phyloP scores from a whole-genome alignment of 2,888 invertebrate species.

The Dione vanillae region DNA sequence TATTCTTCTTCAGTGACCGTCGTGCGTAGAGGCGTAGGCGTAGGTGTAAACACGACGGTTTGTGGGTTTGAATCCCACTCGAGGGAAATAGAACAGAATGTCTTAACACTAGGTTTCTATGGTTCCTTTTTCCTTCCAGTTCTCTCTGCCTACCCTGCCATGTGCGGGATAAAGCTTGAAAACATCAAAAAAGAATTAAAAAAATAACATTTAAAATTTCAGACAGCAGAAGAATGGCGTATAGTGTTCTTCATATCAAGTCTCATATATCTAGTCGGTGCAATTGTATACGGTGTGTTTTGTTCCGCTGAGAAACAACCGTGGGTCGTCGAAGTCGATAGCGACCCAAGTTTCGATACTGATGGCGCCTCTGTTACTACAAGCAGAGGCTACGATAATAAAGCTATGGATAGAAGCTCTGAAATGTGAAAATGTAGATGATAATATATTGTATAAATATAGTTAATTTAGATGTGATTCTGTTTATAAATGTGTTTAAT shows the following conservation, averaged over 20 bases:
- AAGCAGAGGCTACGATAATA: constrained; percentile 69
- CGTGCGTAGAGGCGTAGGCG: no score
- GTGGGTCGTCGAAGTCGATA: constrained; percentile 87
- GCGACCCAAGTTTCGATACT: constrained; percentile 73
- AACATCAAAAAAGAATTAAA: no score
- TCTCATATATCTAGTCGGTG: constrained; percentile 92
- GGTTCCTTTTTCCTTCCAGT: no score
- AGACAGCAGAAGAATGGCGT: constrained; percentile 92
- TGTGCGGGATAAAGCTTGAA: no score
- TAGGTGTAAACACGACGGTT: no score
- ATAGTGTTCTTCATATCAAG: constrained; percentile 94
- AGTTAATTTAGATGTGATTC: neutral
- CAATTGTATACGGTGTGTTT: constrained; percentile 91
- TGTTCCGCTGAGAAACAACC: constrained; percentile 91
- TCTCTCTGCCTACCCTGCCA: no score
- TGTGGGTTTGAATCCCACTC: no score
- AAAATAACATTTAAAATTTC: constrained; percentile 53
- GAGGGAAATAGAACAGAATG: no score
- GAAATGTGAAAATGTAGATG: constrained; percentile 44
- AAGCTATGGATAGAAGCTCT: constrained; percentile 67
- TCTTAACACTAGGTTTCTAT: no score
- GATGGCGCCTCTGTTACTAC: constrained; percentile 74
- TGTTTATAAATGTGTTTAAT: neutral
- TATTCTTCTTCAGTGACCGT: no score
- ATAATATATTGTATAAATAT: no score